These are phyloP conservation scores for Macrobrachium rosenbergii DNA, from an alignment of 1,140 invertebrate genomes.

Conservation along the genomic window DNA sequence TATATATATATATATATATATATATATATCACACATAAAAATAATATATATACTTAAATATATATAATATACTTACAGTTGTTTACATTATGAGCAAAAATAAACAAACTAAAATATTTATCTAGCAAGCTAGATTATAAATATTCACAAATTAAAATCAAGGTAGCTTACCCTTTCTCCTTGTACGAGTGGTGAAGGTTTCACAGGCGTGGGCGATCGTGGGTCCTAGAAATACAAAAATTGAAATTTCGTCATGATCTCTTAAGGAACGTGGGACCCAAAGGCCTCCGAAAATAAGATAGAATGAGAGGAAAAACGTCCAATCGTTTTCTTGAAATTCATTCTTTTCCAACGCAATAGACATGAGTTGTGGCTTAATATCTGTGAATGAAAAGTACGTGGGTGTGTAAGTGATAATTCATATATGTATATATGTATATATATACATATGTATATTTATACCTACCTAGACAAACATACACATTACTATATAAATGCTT, in stretches of 20 bases:
- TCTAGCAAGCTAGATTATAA: neutral
- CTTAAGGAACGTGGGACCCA: neutral
- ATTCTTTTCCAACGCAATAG: too few species aligned
- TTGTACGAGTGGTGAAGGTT: conserved; percentile 2
- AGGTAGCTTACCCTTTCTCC: neutral
- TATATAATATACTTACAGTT: conserved; percentile 28
- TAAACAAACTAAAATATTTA: neutral
- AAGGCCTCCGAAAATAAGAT: neutral
- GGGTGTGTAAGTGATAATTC: too few species aligned
- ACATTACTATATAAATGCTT: too few species aligned
- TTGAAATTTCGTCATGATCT: neutral
- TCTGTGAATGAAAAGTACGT: too few species aligned
- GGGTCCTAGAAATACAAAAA: neutral
- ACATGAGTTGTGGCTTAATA: too few species aligned
- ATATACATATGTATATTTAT: too few species aligned
- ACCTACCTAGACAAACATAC: too few species aligned
- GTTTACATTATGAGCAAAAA: neutral
- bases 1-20: conserved; percentile 26
- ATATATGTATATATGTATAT: too few species aligned
- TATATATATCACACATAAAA: too few species aligned
- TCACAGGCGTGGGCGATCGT: neutral
- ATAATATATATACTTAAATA: conserved; percentile 22
- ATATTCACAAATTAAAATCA: neutral
- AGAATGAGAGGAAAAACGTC: neutral
- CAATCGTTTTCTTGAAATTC: neutral